Base-by-base conservation (phyloP, 2,113 vertebrate genomes). In the Sander vitreus region DNA sequence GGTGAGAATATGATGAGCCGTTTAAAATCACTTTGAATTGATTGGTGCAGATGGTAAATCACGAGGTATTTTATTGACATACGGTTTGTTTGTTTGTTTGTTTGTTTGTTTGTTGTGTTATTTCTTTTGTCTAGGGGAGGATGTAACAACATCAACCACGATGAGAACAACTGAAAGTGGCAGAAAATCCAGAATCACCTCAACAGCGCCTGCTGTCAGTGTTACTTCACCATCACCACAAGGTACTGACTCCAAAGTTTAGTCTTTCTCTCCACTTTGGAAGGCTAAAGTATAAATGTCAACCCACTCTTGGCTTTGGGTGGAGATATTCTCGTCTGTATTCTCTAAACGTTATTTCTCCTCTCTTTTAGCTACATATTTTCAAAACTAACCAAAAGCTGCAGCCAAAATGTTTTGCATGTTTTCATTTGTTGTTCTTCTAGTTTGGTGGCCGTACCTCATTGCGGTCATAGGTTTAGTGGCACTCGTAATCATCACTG, bases 181-280 rank as follows among this genome's bases (percentile, higher is more conserved):
- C 33, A 33, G 1, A 33, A 33, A 33, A 6, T 6, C 33, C 33
- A 33, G 33, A 33, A 6, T 33, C 33, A 6, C 5, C 2, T 23
- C 9, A 43, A 1, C 14, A 4, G 5, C 0, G 0, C 9, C 25
- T 19, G 10, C 9, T 13, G 3, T 33, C 65, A 21, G 5, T 4
- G 5, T 15, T 4, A 8, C 62, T 45, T n/a, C 60, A 43, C 1
- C 33, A 19, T 2, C 19, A 15, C 2, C 19, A 15, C 2, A 7
- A 45, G 3, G 62, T 23, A 30, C n/a, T 5, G n/a, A 47, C 25
- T 15, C 39, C 62, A 13, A 14, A 19, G 0, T 0, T 11, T 11
- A 48, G 45, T 67, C 23, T 19, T 53, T 67, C 14, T 5, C 23
- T 30, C 25, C 13, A 25, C 65, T 19, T 30, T 47, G 47, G 23